phyloP scores from a whole-genome alignment of 2,113 vertebrate genomes.

The Chrysochloris asiatica region DNA sequence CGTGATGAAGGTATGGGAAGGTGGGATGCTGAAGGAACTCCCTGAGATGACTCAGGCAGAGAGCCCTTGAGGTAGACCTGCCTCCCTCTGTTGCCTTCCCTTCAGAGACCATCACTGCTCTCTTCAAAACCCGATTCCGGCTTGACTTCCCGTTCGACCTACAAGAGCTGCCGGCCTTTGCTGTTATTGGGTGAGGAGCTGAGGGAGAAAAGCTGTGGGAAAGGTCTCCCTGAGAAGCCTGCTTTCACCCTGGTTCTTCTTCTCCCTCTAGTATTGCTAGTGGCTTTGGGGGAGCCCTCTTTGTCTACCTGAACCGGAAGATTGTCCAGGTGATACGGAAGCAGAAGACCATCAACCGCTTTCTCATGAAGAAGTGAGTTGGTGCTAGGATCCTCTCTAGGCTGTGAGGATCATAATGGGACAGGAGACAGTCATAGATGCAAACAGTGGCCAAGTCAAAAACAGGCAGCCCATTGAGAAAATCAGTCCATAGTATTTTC shows the following conservation, averaged over 20 bases:
- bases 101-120: conserved; percentile 96
- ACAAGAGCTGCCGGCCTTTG: conserved; percentile 97
- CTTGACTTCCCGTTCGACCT: conserved; percentile 98
- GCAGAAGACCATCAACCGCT: conserved; percentile 97
- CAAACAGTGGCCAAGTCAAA: neutral
- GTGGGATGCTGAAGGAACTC: neutral
- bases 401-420: neutral
- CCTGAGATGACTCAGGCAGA: neutral
- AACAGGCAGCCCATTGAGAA: neutral
- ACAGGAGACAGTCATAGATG: neutral
- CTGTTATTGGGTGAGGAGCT: conserved; percentile 93
- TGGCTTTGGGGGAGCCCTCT: conserved; percentile 94
- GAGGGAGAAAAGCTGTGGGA: neutral
- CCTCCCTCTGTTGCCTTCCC: neutral
- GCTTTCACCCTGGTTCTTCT: neutral
- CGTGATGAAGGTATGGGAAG: conserved; percentile 93
- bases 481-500: neutral
- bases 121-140: conserved; percentile 98
- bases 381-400: neutral
- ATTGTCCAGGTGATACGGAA: conserved; percentile 98
- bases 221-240: neutral
- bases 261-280: conserved; percentile 91
- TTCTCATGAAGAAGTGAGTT: conserved; percentile 99
- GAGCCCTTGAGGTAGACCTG: neutral
- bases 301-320: conserved; percentile 96